Evolutionary conservation across 2,113 vertebrate genomes (phyloP).

Genomic region (Parus major): DNA sequence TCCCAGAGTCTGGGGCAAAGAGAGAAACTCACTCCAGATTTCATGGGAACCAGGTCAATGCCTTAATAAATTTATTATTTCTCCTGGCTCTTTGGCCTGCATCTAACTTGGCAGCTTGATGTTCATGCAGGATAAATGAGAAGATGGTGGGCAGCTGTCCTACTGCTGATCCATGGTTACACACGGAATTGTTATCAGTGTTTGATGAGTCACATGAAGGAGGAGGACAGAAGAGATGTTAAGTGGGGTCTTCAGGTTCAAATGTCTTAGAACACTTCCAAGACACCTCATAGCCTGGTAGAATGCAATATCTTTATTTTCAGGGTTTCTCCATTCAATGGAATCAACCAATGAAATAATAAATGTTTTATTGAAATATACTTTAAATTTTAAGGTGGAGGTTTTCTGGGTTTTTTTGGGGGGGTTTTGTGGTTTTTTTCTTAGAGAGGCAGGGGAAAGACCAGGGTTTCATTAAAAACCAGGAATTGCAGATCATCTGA

Average conservation of each 20-base stretch:
- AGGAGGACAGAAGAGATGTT: neutral
- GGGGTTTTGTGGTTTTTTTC: neutral
- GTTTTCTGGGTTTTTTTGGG: too few species aligned
- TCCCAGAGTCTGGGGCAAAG: neutral
- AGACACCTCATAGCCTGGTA: neutral
- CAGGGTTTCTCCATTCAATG: neutral
- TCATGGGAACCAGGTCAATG: neutral
- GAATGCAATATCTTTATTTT: neutral
- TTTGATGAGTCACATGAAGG: neutral
- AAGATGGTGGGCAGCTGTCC: neutral
- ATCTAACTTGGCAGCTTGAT: neutral
- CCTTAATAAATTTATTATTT: neutral
- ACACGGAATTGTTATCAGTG: neutral
- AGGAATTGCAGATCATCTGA: neutral
- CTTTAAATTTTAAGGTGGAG: neutral
- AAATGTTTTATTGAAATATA: neutral
- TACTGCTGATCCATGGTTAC: neutral
- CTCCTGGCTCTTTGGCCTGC: neutral
- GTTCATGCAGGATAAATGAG: neutral
- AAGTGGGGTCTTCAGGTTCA: neutral
- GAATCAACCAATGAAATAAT: neutral
- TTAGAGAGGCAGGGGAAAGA: neutral
- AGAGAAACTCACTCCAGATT: neutral
- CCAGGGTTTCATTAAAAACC: neutral
- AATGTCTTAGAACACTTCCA: neutral